phyloP scores from a whole-genome alignment of 2,797 vertebrate genomes.

The Rachycentron canadum region DNA sequence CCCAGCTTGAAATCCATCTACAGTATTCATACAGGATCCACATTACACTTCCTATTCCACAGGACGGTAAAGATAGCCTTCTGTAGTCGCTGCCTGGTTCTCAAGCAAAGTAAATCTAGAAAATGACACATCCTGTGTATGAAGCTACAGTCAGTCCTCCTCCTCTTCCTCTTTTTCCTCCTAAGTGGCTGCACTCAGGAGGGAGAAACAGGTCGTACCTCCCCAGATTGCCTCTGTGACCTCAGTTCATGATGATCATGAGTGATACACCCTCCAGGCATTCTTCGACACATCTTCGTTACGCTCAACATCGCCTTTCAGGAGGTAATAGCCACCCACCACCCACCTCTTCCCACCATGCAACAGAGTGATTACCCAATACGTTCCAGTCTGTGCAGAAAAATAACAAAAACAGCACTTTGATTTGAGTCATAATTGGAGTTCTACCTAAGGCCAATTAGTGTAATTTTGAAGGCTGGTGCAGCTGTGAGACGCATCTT shows the following conservation, averaged over 20 bases:
- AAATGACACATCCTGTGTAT: conserved; percentile 21
- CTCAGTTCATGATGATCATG: conserved; percentile 63
- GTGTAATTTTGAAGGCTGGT: conserved; percentile 17
- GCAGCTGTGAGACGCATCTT: conserved; percentile 20
- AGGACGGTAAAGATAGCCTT: conserved; percentile 11
- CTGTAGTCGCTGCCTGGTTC: conserved; percentile 14
- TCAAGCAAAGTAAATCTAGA: conserved; percentile 39
- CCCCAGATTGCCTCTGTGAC: conserved; percentile 52
- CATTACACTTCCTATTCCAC: conserved; percentile 24
- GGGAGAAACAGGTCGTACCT: conserved; percentile 67
- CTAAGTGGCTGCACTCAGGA: conserved; percentile 51
- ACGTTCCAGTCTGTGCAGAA: background rate
- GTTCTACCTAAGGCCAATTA: conserved; percentile 16
- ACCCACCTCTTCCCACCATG: background rate
- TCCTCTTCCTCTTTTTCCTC: conserved; percentile 5
- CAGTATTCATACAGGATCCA: conserved; percentile 25
- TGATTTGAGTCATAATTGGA: conserved; percentile 37
- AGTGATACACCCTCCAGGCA: conserved; percentile 60
- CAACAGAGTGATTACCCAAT: conserved; percentile 11
- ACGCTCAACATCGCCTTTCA: conserved; percentile 6
- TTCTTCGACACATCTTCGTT: conserved; percentile 22
- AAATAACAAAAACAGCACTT: conserved; percentile 6
- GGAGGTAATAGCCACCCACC: background rate
- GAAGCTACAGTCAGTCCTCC: background rate
- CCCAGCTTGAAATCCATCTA: too few relatives aligned